A percentile compares a stretch with the other conserved stretches of the same genome.
phyloP scores from a whole-genome alignment of 2,797 vertebrate genomes.

The Eremophila alpestris region DNA sequence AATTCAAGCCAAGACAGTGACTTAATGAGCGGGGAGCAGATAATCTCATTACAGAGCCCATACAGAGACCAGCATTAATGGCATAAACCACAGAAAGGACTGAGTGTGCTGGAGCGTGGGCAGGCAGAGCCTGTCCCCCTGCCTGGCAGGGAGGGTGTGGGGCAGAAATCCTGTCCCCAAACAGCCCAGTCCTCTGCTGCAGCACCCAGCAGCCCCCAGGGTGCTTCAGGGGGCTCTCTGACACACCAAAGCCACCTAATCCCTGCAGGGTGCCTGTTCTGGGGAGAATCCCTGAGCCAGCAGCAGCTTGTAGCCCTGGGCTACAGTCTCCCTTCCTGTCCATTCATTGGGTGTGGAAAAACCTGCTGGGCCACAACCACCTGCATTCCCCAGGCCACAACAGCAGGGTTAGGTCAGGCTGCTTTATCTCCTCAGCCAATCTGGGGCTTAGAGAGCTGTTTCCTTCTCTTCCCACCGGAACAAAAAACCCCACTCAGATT shows the following conservation, averaged over 20 bases:
- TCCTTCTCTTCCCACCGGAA: not conserved
- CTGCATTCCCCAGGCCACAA: not conserved
- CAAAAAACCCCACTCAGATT: not conserved
- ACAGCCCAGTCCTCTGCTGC: not conserved
- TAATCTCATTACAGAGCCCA: slow-evolving; percentile 47
- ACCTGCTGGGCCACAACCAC: not conserved
- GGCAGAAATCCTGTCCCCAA: not conserved
- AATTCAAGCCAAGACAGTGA: slow-evolving; percentile 54
- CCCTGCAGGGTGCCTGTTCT: not conserved
- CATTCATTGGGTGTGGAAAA: not conserved
- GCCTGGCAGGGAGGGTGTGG: not conserved
- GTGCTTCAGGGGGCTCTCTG: not conserved
- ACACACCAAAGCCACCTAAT: not conserved
- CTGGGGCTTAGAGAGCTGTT: not conserved
- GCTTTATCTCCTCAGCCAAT: not conserved
- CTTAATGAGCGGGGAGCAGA: slow-evolving; percentile 21
- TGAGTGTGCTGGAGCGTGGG: not conserved
- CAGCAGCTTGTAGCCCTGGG: not conserved
- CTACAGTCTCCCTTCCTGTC: not conserved
- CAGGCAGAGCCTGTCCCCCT: not conserved
- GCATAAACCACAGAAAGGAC: slow-evolving; percentile 9
- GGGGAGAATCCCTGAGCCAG: not conserved
- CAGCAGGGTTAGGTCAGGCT: not conserved
- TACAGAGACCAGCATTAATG: slow-evolving; percentile 40
- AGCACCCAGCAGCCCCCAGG: not conserved